phyloP scores from a whole-genome alignment of 2,113 vertebrate genomes.

The Ochotona curzoniae region DNA sequence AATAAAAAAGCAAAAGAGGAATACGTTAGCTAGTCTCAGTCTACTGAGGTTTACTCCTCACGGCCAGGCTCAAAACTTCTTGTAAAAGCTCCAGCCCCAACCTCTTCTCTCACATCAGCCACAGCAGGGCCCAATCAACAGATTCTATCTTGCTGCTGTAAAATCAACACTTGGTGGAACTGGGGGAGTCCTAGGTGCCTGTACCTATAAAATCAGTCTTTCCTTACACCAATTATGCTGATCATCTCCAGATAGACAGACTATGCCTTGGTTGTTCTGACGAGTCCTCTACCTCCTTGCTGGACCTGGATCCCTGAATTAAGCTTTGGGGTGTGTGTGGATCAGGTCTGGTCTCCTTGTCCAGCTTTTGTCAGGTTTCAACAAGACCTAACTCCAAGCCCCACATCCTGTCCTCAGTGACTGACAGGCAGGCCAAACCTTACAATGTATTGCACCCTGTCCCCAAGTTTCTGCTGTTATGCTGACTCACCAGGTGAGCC shows the following conservation, averaged over 20 bases:
- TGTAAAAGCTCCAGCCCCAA: background rate
- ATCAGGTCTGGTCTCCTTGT: background rate
- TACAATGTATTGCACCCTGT: background rate
- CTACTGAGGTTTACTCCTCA: background rate
- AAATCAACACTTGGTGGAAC: background rate
- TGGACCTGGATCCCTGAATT: background rate
- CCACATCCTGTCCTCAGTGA: background rate
- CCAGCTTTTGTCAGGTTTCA: background rate
- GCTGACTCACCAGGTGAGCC: background rate
- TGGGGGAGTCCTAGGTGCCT: background rate
- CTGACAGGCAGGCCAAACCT: background rate
- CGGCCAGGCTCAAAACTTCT: background rate
- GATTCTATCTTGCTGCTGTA: background rate
- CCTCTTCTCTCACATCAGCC: background rate
- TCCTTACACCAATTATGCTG: background rate
- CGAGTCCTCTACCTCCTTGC: background rate
- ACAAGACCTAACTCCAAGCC: background rate
- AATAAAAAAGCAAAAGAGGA: conserved; percentile 22
- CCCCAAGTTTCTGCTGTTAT: background rate
- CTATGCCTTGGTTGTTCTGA: background rate
- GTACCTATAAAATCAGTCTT: background rate
- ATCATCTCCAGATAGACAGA: background rate
- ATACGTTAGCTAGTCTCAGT: background rate
- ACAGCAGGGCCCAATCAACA: background rate
- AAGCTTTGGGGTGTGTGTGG: background rate